A percentile compares a stretch with the other conserved stretches of the same genome.
These are phyloP conservation scores for Trachurus trachurus DNA, from an alignment of 2,797 vertebrate genomes.

Conservation along the genomic window DNA sequence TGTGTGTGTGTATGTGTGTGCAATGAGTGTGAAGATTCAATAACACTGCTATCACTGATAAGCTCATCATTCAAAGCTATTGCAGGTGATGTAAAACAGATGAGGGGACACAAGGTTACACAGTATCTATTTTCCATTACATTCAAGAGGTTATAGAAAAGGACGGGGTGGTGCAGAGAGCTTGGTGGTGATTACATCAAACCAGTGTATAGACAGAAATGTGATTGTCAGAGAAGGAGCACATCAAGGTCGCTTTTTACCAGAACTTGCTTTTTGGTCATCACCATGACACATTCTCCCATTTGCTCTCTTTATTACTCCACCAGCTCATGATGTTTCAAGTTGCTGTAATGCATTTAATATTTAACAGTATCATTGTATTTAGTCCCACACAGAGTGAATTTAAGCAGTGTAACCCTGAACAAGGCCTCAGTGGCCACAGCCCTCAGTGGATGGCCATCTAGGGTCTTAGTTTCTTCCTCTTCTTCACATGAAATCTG, in stretches of 20 bases:
- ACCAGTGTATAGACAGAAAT: slow-evolving; percentile 52
- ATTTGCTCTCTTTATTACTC: slow-evolving; percentile 15
- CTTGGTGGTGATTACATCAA: slow-evolving; percentile 63
- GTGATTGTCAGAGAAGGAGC: slow-evolving; percentile 42
- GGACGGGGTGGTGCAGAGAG: slow-evolving; percentile 39
- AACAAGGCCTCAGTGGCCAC: slow-evolving; percentile 36
- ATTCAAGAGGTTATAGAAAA: slow-evolving; percentile 63
- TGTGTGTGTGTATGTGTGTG: slow-evolving; percentile 29
- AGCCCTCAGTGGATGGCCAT: slow-evolving; percentile 50
- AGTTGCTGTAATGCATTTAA: background rate
- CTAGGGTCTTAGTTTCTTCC: slow-evolving; percentile 46
- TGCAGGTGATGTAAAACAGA: slow-evolving; percentile 77
- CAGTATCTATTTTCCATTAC: slow-evolving; percentile 73
- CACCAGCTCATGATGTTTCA: background rate
- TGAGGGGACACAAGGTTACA: slow-evolving; percentile 69
- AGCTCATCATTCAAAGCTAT: slow-evolving; percentile 76
- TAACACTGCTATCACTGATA: slow-evolving; percentile 58
- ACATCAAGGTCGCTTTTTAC: slow-evolving; percentile 53
- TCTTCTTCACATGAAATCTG: slow-evolving; percentile 25
- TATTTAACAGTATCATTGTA: background rate
- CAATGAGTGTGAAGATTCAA: slow-evolving; percentile 36
- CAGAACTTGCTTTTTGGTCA: slow-evolving; percentile 7
- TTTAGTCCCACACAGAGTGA: slow-evolving; percentile 8
- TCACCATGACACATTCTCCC: slow-evolving; percentile 5
- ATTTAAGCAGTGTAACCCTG: slow-evolving; percentile 20